Base-by-base conservation (phyloP, 2,113 vertebrate genomes). In the Junco hyemalis region DNA sequence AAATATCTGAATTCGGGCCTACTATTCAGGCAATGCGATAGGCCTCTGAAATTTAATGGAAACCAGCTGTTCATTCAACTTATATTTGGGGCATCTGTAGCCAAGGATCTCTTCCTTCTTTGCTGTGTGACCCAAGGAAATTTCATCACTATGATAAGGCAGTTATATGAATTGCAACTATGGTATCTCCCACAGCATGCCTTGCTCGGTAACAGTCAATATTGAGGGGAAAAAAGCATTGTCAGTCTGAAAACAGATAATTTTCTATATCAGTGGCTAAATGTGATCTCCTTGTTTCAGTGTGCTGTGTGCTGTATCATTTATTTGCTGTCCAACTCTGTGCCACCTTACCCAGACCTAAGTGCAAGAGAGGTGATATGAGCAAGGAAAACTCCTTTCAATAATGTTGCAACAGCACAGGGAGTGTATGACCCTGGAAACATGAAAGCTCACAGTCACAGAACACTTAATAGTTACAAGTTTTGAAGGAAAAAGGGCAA, bases 341-440 rank as follows among this genome's bases (percentile, higher is more conserved):
- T 80, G 64, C 33, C 40, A 50, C 33, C 26, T 90, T 51, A 78
- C 40, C 23, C 59, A 77, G 91, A 57, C 59, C 35, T 72, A 70
- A 76, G 60, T 33, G 38, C 36, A 57, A 53, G 77, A 79, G 54
- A 88, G 36, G 82, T 33, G 66, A 86, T 65, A 76, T 18, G 57
- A 84, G 38, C 29, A 63, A 53, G 38, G 35, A 59, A 83, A 92
- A 87, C 44, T 40, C 70, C 89, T 89, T 96, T 78, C 73, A 91
- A 42, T 93, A 66, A 88, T 20, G 48, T 54, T 80, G 25, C 21
- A 72, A 53, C 26, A 85, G 60, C 68, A 76, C 51, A 70, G 42
- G 82, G 70, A 92, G 38, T 89, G 64, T 92, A 87, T 91, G 88
- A 95, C 64, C 90, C 73, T 88, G 53, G 69, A 89, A 96, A 86